Base-by-base conservation (phyloP, 2,888 invertebrate genomes). In the Zelleria hepariella region DNA sequence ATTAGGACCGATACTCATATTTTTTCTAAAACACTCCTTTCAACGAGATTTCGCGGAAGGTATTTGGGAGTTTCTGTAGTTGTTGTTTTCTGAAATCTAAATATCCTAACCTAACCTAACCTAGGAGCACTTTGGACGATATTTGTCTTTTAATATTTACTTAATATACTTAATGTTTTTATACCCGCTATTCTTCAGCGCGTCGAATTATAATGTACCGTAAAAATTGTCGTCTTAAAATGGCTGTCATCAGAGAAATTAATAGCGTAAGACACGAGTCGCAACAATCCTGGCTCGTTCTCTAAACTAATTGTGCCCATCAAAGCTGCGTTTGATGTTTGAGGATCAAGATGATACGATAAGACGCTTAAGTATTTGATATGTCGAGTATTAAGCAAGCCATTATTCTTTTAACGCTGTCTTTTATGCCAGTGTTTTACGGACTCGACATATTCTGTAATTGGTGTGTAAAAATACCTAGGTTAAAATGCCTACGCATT, bases 211-310 rank as follows among this genome's bases (percentile, higher is more conserved):
- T 10, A 42, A 42, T 42, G 32, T 42, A 15, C 32, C 32, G 4
- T 42, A 42, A 42, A 42, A 42, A 42, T 10, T 42, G 32, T 42
- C 32, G 32, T 42, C 2, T 7, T 68, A 68, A 74, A 77, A 71
- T 62, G 70, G 71, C 70, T 74, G 73, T 75, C 78, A 70, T 76
- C 72, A 68, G 56, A 70, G 78, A 78, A 76, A 79, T 77, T 78
- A 75, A 80, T 79, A 78, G 68, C 60, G 64, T 66, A 62, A 63
- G 71, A 76, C 74, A 78, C 68, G 67, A 49, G 32, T 42, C 32
- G 32, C 49, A 20, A 51, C 51, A 51, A 23, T 23, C 23, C 23
- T 21, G 51, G 4, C 51, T 51, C 51, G 23, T 10, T 51, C 21
- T 20, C 51, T 51, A 23, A 51, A 51, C 51, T 58, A 59, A 61